Evolutionary conservation across 2,888 invertebrate genomes (phyloP), one percentile per base, ranked within the genome.

Genomic region (Alentia gelatinosa): DNA sequence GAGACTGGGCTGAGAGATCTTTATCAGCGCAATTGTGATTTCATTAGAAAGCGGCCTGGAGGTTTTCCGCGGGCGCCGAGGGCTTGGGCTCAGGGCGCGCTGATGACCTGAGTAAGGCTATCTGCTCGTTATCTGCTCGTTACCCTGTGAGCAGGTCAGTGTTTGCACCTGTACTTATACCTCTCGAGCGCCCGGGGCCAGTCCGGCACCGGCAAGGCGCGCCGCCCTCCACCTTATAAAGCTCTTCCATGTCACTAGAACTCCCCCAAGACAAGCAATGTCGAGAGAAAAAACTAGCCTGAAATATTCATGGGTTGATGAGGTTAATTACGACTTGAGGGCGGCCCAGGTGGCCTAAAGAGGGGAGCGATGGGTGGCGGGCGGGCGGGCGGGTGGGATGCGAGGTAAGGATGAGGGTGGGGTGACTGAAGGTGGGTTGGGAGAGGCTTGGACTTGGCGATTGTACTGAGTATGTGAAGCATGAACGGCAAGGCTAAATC

Each of bases 81-180:
- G 0, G n/a, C 79, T 79, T 23, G 37, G 79, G 79, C 35, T 15
- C n/a, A 23, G 30, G 35, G 79, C 1, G 79, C 12, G 39, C 37
- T 79, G 79, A 79, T 79, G 79, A 39, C 39, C 79, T 79, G 79
- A 4, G 39, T 39, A 39, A 79, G 79, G 79, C 37, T 68, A 68
- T 68, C 68, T 68, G 26, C 68, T 68, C 68, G 79, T 79, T 79
- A 79, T 79, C 79, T 79, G 35, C 79, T 79, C 79, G 39, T 79
- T 37, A 4, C 15, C 5, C 9, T 37, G 79, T 26, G 79, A 39
- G 39, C 79, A 37, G 35, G 35, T 39, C 68, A 30, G 68, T 68
- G 33, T 68, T 68, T 30, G 39, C 39, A 23, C 19, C 37, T 79
- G 39, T 79, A 35, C 39, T 23, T 35, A 33, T 79, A 79, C 79